phyloP scores from a whole-genome alignment of 1,140 invertebrate species.

The Heliconius melpomene region DNA sequence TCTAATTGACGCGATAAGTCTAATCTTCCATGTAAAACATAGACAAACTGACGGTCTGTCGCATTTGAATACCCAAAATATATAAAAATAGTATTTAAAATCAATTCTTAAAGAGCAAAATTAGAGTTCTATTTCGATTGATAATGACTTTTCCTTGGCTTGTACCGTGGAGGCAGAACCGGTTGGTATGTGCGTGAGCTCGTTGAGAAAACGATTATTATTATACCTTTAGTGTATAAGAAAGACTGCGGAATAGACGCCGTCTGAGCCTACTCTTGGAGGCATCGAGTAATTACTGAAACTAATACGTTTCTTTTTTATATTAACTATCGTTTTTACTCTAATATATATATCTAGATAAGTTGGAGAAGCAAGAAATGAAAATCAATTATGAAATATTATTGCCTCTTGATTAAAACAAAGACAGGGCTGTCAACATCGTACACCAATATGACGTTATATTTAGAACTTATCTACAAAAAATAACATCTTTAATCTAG shows the following conservation, averaged over 20 bases:
- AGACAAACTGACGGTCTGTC: slow-evolving; percentile 38
- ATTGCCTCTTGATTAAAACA: too few species aligned
- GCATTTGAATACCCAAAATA: slow-evolving; percentile 36
- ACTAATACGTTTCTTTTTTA: not conserved
- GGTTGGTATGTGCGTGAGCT: slow-evolving; percentile 56
- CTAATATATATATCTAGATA: not conserved
- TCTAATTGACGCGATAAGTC: slow-evolving; percentile 27
- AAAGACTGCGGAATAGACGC: slow-evolving; percentile 24
- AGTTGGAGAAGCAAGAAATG: not conserved
- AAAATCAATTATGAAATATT: not conserved
- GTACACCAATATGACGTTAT: not conserved
- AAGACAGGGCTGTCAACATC: not conserved
- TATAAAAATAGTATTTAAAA: slow-evolving; percentile 30
- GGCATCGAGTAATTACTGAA: slow-evolving; percentile 1
- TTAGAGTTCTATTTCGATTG: slow-evolving; percentile 45
- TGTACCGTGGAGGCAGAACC: slow-evolving; percentile 46
- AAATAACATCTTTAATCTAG: not conserved
- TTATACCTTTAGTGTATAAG: slow-evolving; percentile 42
- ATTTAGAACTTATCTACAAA: not conserved
- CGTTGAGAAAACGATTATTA: slow-evolving; percentile 66
- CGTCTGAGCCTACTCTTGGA: slow-evolving; percentile 9
- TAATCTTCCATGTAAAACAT: slow-evolving; percentile 33
- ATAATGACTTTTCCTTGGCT: slow-evolving; percentile 27
- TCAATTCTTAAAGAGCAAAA: slow-evolving; percentile 32
- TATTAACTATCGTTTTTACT: not conserved